phyloP scores from a whole-genome alignment of 2,797 vertebrate species.

The Leuciscus waleckii region DNA sequence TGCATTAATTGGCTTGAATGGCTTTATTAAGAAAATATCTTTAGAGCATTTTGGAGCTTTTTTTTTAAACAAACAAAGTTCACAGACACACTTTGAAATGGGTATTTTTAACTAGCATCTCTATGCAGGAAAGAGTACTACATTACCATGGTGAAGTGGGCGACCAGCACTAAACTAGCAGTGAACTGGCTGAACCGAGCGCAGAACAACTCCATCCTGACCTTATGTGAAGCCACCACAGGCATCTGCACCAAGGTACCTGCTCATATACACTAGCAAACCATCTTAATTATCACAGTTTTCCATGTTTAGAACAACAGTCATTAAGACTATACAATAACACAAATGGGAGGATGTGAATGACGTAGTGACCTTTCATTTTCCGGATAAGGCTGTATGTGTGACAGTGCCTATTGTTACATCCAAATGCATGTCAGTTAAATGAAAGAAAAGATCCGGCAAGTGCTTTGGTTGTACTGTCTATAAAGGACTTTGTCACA shows the following conservation, averaged over 20 bases:
- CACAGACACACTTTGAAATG: background rate
- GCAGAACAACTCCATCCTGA: constrained; percentile 97
- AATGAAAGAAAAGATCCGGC: constrained; percentile 19
- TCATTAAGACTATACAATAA: background rate
- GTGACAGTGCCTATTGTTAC: constrained; percentile 3
- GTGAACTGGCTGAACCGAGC: constrained; percentile 98
- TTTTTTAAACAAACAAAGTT: background rate
- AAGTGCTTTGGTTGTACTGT: background rate
- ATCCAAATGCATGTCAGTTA: constrained; percentile 5
- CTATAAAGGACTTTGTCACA: constrained; percentile 5
- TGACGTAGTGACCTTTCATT: background rate
- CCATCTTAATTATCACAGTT: background rate
- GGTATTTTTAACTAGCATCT: background rate
- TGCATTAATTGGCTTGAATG: background rate
- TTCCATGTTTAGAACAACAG: background rate
- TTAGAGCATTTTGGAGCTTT: background rate
- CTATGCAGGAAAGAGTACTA: constrained; percentile 89
- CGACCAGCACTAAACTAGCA: constrained; percentile 95
- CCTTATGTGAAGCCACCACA: constrained; percentile 93
- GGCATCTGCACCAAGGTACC: constrained; percentile 95
- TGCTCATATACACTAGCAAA: background rate
- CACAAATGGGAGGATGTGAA: background rate
- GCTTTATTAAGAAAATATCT: background rate
- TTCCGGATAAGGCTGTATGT: background rate
- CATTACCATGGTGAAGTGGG: constrained; percentile 98